phyloP scores from a whole-genome alignment of 1,140 invertebrate genomes.

The Asbolus verrucosus region DNA sequence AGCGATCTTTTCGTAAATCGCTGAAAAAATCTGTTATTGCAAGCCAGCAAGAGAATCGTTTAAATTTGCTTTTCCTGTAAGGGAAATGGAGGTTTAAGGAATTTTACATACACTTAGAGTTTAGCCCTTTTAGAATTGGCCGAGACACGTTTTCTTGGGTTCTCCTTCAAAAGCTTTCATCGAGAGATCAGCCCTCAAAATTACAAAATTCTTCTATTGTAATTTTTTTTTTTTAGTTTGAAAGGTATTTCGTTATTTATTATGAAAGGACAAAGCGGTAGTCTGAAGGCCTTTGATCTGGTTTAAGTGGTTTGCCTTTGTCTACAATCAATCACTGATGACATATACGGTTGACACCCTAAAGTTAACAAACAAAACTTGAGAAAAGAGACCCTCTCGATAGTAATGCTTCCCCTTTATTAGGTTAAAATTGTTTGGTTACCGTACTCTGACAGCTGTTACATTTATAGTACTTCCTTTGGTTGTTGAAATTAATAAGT shows the following conservation, averaged over 20 bases:
- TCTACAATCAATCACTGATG: constrained; percentile 32
- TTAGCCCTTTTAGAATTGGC: neutral
- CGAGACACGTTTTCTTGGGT: too few relatives aligned
- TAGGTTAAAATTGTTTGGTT: constrained; percentile 30
- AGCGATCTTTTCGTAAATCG: too few relatives aligned
- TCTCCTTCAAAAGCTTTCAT: too few relatives aligned
- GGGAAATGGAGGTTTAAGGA: neutral
- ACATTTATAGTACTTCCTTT: constrained; percentile 26
- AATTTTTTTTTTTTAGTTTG: too few relatives aligned
- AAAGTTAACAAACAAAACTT: constrained; percentile 33
- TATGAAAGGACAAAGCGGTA: constrained; percentile 5
- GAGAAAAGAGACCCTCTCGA: constrained; percentile 15
- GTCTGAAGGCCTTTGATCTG: constrained; percentile 24
- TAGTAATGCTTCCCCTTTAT: constrained; percentile 13
- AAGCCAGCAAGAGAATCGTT: too few relatives aligned
- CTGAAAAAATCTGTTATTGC: too few relatives aligned
- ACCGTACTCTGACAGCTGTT: neutral
- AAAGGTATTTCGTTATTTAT: too few relatives aligned
- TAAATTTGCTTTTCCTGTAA: neutral
- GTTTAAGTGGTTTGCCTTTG: constrained; percentile 24
- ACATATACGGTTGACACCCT: constrained; percentile 27
- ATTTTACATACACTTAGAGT: neutral
- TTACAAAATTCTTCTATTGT: too few relatives aligned
- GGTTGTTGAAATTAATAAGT: constrained; percentile 27
- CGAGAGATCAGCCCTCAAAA: too few relatives aligned